A percentile compares a stretch with the other conserved stretches of the same genome.
Evolutionary conservation across 2,888 invertebrate species (phyloP).

Genomic region (Phortica okadai): DNA sequence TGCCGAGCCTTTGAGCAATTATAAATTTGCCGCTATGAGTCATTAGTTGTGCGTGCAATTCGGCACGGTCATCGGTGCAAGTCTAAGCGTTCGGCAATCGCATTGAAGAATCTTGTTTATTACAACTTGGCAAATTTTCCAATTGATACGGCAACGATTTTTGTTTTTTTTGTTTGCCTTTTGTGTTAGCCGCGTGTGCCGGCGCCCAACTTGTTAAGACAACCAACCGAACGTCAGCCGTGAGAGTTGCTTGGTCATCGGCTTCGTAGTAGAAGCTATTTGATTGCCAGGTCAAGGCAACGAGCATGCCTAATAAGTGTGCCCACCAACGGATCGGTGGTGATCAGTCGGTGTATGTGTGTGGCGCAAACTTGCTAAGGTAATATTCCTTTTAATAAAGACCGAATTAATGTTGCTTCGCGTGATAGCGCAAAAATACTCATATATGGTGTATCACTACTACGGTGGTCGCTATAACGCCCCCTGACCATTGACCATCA

Average conservation of each 20-base stretch:
- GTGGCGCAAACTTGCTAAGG: constrained; percentile 19
- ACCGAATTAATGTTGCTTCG: constrained; percentile 5
- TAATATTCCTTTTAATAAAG: constrained; percentile 1
- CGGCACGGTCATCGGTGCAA: constrained; percentile 56
- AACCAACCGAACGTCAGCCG: constrained; percentile 48
- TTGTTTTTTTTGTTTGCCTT: constrained; percentile 14
- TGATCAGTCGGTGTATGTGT: constrained; percentile 29
- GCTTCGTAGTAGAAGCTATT: neutral
- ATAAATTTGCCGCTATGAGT: constrained; percentile 59
- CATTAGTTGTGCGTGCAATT: constrained; percentile 50
- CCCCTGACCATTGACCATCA: neutral
- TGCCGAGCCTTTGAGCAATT: constrained; percentile 42
- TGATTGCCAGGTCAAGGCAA: neutral
- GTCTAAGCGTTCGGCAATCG: constrained; percentile 38
- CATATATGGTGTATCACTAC: neutral
- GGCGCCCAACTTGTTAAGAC: constrained; percentile 60
- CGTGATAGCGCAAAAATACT: constrained; percentile 47
- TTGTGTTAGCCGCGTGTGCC: constrained; percentile 46
- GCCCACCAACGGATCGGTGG: constrained; percentile 48
- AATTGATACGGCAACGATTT: constrained; percentile 48
- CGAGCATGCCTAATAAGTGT: constrained; percentile 66
- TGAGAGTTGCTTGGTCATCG: constrained; percentile 52
- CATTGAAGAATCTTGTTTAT: constrained; percentile 72
- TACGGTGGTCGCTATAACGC: constrained; percentile 47
- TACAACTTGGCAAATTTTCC: constrained; percentile 69